Evolutionary conservation across 1,140 invertebrate species (phyloP).

Genomic region (Trichogramma pretiosum): DNA sequence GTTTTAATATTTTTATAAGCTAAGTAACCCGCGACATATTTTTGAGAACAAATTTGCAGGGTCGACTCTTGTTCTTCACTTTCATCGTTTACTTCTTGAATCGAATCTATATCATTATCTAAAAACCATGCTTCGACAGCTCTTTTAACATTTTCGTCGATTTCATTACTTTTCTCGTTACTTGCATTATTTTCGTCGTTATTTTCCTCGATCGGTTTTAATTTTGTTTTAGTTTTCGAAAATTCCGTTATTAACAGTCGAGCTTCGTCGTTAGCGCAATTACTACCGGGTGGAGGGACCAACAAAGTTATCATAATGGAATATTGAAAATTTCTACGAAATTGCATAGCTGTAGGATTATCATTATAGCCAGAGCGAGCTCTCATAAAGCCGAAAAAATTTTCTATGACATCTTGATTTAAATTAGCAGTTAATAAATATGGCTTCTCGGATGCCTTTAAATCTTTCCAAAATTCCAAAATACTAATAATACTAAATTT

Average conservation of each 20-base stretch:
- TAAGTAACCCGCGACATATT: neutral
- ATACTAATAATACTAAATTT: slow-evolving; percentile 15
- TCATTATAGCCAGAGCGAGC: slow-evolving; percentile 11
- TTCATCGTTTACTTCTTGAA: neutral
- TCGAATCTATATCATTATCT: neutral
- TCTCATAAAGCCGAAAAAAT: slow-evolving; percentile 18
- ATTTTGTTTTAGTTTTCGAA: neutral
- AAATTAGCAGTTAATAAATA: slow-evolving; percentile 18
- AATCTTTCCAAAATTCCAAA: slow-evolving; percentile 12
- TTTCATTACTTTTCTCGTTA: neutral
- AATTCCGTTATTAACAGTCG: neutral
- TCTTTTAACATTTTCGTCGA: neutral
- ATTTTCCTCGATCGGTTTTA: neutral
- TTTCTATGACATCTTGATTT: slow-evolving; percentile 24
- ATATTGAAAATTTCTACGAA: slow-evolving; percentile 19
- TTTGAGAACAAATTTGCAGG: neutral
- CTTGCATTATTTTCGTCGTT: neutral
- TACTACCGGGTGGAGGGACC: slow-evolving; percentile 5
- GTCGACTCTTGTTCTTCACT: neutral
- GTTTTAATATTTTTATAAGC: neutral
- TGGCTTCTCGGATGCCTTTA: slow-evolving; percentile 3
- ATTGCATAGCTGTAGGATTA: slow-evolving; percentile 17
- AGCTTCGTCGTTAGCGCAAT: slow-evolving; percentile 13
- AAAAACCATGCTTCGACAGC: too few relatives aligned
- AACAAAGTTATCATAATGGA: slow-evolving; percentile 13